phyloP scores from a whole-genome alignment of 1,140 invertebrate species.

The Belonocnema kinseyi region DNA sequence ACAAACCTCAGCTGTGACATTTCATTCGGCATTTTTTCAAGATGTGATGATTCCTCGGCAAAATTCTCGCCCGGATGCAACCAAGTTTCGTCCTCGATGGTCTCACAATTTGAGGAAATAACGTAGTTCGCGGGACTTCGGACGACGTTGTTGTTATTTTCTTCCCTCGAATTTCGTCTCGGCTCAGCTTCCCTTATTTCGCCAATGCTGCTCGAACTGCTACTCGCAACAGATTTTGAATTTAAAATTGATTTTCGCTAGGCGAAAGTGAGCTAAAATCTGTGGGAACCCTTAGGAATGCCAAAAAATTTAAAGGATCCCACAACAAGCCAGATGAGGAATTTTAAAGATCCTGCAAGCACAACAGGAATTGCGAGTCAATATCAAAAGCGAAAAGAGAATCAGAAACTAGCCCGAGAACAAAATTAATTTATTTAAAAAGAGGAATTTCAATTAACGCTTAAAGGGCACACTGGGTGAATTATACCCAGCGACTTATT shows the following conservation, averaged over 20 bases:
- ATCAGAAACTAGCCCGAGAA: background rate
- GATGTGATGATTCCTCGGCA: conserved; percentile 42
- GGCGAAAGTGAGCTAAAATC: background rate
- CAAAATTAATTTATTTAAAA: background rate
- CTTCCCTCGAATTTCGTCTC: conserved; percentile 63
- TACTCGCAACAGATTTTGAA: conserved; percentile 40
- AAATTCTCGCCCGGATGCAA: conserved; percentile 51
- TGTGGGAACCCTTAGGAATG: conserved; percentile 6
- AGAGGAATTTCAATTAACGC: too few relatives aligned
- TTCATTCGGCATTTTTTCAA: conserved; percentile 48
- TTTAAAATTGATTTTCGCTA: background rate
- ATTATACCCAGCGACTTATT: too few relatives aligned
- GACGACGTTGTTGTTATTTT: conserved; percentile 66
- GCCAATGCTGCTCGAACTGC: conserved; percentile 61
- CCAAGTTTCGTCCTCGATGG: conserved; percentile 47
- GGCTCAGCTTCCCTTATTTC: conserved; percentile 63
- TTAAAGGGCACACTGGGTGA: too few relatives aligned
- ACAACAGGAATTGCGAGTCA: background rate
- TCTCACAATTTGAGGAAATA: conserved; percentile 35
- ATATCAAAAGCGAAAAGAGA: conserved; percentile 9
- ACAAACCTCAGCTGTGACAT: conserved; percentile 47
- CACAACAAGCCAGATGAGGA: conserved; percentile 8
- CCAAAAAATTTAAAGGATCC: background rate
- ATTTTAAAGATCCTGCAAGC: conserved; percentile 30
- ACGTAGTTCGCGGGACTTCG: conserved; percentile 54